Conservation (phyloP, 2,797 vertebrate genomes). For the Podargus strigoides region DNA sequence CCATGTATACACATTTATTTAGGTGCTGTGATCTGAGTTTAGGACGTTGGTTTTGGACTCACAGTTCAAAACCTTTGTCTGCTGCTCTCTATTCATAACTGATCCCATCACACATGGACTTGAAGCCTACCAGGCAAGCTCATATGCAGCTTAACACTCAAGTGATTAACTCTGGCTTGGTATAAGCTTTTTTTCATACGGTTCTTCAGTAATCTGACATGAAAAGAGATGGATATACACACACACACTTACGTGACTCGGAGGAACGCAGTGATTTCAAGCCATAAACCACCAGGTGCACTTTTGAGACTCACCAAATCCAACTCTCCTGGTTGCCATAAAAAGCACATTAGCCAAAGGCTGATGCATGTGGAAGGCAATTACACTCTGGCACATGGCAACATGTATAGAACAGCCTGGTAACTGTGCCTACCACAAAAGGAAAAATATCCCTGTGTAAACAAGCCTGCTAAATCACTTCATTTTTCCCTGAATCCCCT, state of each 20-base stretch:
- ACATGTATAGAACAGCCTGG: slow-evolving; percentile 1
- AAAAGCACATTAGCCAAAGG: slow-evolving; percentile 65
- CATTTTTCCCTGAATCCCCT: slow-evolving; percentile 19
- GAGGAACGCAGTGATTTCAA: background rate
- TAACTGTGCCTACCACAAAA: slow-evolving; percentile 47
- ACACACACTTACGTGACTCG: background rate
- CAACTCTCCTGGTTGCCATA: slow-evolving; percentile 54
- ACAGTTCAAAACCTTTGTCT: background rate
- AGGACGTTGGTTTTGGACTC: background rate
- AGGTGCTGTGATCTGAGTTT: background rate
- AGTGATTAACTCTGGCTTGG: background rate
- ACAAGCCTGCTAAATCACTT: slow-evolving; percentile 42
- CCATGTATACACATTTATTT: background rate
- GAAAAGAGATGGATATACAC: background rate
- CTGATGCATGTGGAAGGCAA: slow-evolving; percentile 36
- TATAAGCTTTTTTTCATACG: background rate
- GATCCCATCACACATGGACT: background rate
- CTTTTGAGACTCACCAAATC: slow-evolving; percentile 48
- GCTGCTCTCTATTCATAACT: background rate
- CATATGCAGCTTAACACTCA: background rate
- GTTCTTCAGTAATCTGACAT: background rate
- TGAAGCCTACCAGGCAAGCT: background rate
- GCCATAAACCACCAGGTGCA: slow-evolving; percentile 51
- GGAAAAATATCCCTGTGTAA: slow-evolving; percentile 55
- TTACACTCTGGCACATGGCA: slow-evolving; percentile 46